phyloP scores from a whole-genome alignment of 2,888 invertebrate genomes.

The Tanaodytes sp. region DNA sequence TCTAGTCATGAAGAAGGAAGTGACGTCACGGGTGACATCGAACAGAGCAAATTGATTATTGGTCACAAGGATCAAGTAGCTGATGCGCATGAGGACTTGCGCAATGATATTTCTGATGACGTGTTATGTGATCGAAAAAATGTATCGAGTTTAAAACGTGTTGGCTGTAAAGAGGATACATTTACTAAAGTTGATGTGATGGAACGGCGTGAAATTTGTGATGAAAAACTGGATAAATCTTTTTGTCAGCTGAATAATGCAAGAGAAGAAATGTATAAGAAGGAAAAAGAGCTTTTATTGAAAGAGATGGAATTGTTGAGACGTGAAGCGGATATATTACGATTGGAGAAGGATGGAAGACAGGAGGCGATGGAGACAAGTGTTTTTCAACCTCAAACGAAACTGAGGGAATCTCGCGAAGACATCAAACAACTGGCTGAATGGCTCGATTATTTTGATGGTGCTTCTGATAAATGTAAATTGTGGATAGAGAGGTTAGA shows the following conservation, averaged over 20 bases:
- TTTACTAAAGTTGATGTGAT: no score
- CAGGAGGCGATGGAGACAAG: no score
- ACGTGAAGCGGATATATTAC: conserved; percentile 22
- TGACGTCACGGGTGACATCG: not conserved
- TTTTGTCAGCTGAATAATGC: no score
- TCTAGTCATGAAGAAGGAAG: conserved; percentile 1
- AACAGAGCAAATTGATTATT: not conserved
- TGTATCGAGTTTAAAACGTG: no score
- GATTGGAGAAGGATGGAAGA: conserved; percentile 5
- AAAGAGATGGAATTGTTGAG: conserved; percentile 15
- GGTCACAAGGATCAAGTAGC: not conserved
- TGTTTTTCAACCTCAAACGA: no score
- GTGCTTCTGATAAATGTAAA: conserved; percentile 31
- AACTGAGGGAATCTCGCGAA: not conserved
- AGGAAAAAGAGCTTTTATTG: conserved; percentile 9
- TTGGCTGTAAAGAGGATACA: no score
- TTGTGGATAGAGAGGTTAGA: conserved; percentile 45
- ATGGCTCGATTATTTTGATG: conserved; percentile 41
- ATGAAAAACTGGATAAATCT: conserved; percentile 5
- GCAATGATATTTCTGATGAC: no score
- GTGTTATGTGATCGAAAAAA: no score
- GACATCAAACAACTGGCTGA: conserved; percentile 36
- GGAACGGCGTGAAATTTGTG: not conserved
- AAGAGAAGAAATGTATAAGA: no score
- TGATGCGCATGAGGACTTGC: no score